phyloP scores from a whole-genome alignment of 2,113 vertebrate genomes.

The Xyliphius kryptos region DNA sequence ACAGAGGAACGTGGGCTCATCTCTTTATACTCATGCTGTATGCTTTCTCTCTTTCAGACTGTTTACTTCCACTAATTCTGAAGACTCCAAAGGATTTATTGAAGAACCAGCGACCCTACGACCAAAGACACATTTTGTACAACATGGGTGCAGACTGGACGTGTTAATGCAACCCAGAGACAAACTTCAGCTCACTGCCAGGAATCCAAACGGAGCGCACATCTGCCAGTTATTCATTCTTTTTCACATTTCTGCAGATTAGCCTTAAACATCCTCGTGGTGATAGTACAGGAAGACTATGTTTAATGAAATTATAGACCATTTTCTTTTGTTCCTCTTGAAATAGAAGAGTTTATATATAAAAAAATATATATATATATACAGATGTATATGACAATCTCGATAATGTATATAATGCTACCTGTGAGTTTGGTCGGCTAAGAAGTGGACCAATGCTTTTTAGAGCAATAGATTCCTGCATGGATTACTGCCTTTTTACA shows the following conservation, averaged over 20 bases:
- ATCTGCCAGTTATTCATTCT: conserved; percentile 26
- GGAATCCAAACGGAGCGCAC: not conserved
- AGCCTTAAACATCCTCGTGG: conserved; percentile 40
- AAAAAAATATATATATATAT: conserved; percentile 41
- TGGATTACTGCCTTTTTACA: conserved; percentile 48
- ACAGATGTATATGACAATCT: conserved; percentile 48
- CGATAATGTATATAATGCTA: conserved; percentile 58
- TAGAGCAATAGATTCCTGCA: conserved; percentile 54
- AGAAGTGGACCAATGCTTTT: conserved; percentile 64
- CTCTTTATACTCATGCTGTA: too few relatives aligned
- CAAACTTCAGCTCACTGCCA: conserved; percentile 2
- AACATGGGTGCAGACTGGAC: conserved; percentile 46
- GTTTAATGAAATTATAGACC: conserved; percentile 35
- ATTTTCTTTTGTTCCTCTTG: conserved; percentile 48
- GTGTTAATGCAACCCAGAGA: conserved; percentile 19
- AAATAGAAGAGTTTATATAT: conserved; percentile 51
- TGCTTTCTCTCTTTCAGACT: conserved; percentile 52
- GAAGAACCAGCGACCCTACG: conserved; percentile 61
- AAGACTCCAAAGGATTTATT: conserved; percentile 59
- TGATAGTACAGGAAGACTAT: conserved; percentile 43
- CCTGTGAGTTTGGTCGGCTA: conserved; percentile 49
- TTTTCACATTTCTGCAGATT: conserved; percentile 29
- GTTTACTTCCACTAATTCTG: conserved; percentile 62
- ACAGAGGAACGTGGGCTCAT: too few relatives aligned
- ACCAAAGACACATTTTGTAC: conserved; percentile 47